phyloP scores from a whole-genome alignment of 2,113 vertebrate genomes.

The Lichenostomus cassidix region DNA sequence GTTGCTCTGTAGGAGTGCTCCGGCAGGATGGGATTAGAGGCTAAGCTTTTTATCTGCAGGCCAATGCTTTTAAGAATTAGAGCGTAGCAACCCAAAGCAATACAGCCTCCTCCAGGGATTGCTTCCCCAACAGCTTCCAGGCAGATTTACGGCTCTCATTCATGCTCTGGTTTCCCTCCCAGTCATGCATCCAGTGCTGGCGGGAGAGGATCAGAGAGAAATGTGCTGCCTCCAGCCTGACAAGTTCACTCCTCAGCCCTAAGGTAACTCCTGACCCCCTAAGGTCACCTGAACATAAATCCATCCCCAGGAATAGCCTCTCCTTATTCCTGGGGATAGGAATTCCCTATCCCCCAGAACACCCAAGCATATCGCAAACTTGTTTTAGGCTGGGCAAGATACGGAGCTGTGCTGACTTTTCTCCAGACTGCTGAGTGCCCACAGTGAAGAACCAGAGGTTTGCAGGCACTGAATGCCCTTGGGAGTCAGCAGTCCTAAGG shows the following conservation, averaged over 20 bases:
- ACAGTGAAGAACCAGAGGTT: fast-evolving
- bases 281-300: neutral
- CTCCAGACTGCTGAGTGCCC: neutral
- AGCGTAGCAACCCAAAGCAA: slow-evolving; percentile 9
- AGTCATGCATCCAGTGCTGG: neutral
- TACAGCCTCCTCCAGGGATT: neutral
- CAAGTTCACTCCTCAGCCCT: neutral
- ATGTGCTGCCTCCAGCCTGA: neutral
- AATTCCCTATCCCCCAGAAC: neutral
- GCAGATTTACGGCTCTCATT: slow-evolving; percentile 19
- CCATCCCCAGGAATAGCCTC: neutral
- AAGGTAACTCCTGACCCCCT: neutral
- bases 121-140: slow-evolving; percentile 21
- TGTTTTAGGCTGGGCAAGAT: neutral
- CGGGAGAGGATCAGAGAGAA: neutral
- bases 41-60: slow-evolving; percentile 43
- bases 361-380: fast-evolving
- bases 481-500: neutral
- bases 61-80: slow-evolving; percentile 56
- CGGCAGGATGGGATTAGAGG: neutral
- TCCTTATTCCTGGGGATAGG: neutral
- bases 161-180: slow-evolving; percentile 4
- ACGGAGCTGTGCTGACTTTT: neutral
- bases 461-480: neutral
- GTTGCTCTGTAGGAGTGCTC: neutral